Evolutionary conservation across 2,113 vertebrate species (phyloP).

Genomic region (Prochilodus magdalenae): DNA sequence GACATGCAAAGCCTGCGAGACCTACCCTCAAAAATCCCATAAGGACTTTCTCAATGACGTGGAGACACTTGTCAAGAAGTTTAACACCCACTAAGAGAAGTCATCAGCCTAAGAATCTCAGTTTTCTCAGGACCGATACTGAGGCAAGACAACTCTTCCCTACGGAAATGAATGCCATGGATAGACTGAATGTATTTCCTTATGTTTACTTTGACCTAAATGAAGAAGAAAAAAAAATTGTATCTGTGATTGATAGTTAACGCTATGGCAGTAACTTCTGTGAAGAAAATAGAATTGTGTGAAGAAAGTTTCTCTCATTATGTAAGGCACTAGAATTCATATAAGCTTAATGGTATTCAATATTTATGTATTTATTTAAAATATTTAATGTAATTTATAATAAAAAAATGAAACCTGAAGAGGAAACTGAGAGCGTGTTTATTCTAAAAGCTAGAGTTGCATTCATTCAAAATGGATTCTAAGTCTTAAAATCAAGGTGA

Average conservation of each 20-base stretch:
- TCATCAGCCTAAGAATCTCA: neutral
- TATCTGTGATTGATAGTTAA: neutral
- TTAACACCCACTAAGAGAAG: neutral
- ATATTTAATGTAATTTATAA: constrained; percentile 66
- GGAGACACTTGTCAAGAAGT: fast-evolving
- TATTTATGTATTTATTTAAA: constrained; percentile 55
- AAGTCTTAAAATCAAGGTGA: neutral
- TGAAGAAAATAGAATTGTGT: constrained; percentile 39
- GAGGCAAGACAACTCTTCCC: neutral
- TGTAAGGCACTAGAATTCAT: constrained; percentile 51
- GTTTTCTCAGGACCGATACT: neutral
- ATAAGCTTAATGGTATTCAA: constrained; percentile 48
- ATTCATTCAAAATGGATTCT: neutral
- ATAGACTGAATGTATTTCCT: neutral
- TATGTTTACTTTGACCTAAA: neutral
- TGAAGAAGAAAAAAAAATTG: neutral
- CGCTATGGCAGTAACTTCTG: constrained; percentile 42
- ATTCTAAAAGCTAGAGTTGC: constrained; percentile 15
- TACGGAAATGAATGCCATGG: neutral
- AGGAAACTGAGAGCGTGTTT: constrained; percentile 24
- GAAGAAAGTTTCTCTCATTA: constrained; percentile 7
- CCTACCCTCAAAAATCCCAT: neutral
- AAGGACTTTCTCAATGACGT: fast-evolving
- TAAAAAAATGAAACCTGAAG: neutral
- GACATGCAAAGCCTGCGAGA: neutral